Base-by-base conservation (phyloP, 2,797 vertebrate species). In the Tadarida brasiliensis region DNA sequence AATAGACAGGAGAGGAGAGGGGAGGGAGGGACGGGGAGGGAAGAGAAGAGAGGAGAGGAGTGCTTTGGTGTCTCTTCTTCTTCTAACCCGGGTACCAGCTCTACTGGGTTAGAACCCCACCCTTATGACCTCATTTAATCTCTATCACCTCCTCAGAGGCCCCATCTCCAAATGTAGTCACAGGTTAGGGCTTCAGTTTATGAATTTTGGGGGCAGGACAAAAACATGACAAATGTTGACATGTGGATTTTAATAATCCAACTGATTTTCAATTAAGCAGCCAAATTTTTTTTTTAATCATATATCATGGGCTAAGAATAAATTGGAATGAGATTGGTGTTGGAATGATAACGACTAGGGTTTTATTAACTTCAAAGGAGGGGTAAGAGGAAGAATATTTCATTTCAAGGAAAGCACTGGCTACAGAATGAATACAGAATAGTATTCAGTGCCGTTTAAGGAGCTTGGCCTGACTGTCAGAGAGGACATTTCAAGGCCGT, bases 401-500 rank as follows among this genome's bases (percentile, higher is more conserved):
- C 78, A 65, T 74, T 28, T 71, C 12, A 30, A 26, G 39, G 19
- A 90, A 73, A 51, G 7, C 35, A n/a, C 12, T 91, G 24, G 16
- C 15, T 86, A 83, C 65, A 78, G 61, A 90, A 85, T 87, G 19
- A 93, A 92, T 57, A 70, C 56, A 83, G 83, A 78, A 76, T 30
- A 44, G 39, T 44, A 87, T 26, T 14, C 7, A 85, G 28, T 33
- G 54, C 17, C 14, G 0, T 81, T 87, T 68, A 81, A 96, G 80
- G 39, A 96, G 11, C 44, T 68, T 84, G 22, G 24, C n/a, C 67
- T 63, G 44, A 10, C 44, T 63, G 15, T 89, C 87, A 91, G 61
- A 85, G 74, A 96, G 26, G 63, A 90, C 61, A 35, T 87, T 93
- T 56, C 90, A 89, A 86, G 80, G 5, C 35, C 65, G 90, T 85